Conservation (phyloP, 2,888 invertebrate genomes). For the Eupeodes luniger region DNA sequence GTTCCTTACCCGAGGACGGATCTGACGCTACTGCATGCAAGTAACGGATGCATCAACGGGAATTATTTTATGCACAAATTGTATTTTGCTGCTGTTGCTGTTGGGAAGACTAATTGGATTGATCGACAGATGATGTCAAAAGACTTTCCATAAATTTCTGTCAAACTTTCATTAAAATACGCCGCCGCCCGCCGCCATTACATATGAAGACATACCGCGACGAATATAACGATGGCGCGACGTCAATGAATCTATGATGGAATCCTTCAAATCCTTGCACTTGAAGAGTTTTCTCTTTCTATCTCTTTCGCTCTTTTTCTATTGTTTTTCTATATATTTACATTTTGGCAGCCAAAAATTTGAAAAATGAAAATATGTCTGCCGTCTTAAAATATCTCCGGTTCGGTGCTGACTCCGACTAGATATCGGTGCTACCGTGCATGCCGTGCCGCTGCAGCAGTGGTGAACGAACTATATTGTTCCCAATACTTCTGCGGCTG, state of each 20-base stretch:
- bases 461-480: slow-evolving; percentile 40
- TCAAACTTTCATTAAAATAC: slow-evolving; percentile 53
- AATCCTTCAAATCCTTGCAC: slow-evolving; percentile 67
- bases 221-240: slow-evolving; percentile 13
- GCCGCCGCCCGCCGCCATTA: slow-evolving; percentile 1
- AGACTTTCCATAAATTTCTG: slow-evolving; percentile 50
- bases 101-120: slow-evolving; percentile 63
- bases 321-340: slow-evolving; percentile 64
- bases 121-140: slow-evolving; percentile 54
- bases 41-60: slow-evolving; percentile 30
- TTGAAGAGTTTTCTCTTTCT: slow-evolving; percentile 36
- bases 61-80: slow-evolving; percentile 38
- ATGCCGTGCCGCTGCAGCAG: neutral
- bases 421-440: no score
- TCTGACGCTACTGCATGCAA: neutral
- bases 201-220: slow-evolving; percentile 36
- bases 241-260: slow-evolving; percentile 37
- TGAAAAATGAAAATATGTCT: slow-evolving; percentile 51
- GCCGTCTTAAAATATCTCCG: neutral
- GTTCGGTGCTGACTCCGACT: neutral
- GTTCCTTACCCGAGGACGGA: neutral
- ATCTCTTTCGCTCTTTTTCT: neutral
- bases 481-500: slow-evolving; percentile 5
- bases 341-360: slow-evolving; percentile 65
- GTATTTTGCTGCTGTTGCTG: slow-evolving; percentile 27